Evolutionary conservation across 2,888 invertebrate genomes (phyloP).

Genomic region (Lasioglossum oenotherae): DNA sequence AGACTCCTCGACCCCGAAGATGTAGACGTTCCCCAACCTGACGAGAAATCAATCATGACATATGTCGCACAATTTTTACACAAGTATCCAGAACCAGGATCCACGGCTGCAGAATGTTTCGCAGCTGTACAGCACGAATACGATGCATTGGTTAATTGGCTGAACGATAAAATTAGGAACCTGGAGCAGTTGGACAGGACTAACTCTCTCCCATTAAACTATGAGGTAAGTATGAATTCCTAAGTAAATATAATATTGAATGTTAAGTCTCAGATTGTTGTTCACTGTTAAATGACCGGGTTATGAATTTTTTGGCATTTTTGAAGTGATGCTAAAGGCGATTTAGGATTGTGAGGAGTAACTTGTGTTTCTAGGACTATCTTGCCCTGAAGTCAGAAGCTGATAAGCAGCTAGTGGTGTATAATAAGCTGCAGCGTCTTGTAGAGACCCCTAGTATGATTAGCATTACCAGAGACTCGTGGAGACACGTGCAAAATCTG

Average conservation of each 20-base stretch:
- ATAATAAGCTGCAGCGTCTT: conserved; percentile 91
- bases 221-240: conserved; percentile 84
- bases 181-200: conserved; percentile 92
- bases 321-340: not conserved
- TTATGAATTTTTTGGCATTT: not conserved
- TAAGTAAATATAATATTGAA: not conserved
- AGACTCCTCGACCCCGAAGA: conserved; percentile 97
- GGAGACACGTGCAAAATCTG: conserved; percentile 91
- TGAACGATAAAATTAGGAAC: conserved; percentile 91
- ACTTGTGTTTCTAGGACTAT: conserved; percentile 87
- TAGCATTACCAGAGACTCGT: conserved; percentile 93
- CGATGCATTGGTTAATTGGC: conserved; percentile 92
- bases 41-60: conserved; percentile 99
- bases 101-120: conserved; percentile 90
- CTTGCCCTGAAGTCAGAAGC: conserved; percentile 91
- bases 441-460: conserved; percentile 93
- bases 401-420: conserved; percentile 89
- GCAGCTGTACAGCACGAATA: conserved; percentile 93
- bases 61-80: conserved; percentile 99
- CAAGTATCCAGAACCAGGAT: conserved; percentile 95
- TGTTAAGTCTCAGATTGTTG: not conserved
- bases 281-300: not conserved
- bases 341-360: not conserved
- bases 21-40: conserved; percentile 97
- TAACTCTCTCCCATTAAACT: conserved; percentile 91